Evolutionary conservation across 1,140 invertebrate genomes (phyloP), one percentile per base, ranked within the genome.

Genomic region (Pseudomyrmex gracilis): DNA sequence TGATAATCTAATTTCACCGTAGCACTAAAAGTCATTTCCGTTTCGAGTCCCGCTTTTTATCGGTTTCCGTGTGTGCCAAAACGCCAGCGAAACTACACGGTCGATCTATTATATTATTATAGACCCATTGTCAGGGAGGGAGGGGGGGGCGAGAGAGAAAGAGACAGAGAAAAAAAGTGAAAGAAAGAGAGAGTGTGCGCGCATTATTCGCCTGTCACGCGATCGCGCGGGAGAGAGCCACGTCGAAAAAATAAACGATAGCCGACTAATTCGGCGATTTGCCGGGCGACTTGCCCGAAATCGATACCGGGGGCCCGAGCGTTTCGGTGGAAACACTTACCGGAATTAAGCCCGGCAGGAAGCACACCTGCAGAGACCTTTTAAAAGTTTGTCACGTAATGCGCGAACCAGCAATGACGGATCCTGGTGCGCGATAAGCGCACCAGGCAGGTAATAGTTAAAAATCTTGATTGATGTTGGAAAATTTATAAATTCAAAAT

Each of bases 151-250:
- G 70, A 88, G 77, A 74, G 76, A 83, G 78, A 70, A 68, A 2
- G 10, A 2, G 12, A 7, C 2, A 34, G 24, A 17, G 63, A 34
- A 1, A 12, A 22, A 4, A 15, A 15, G 15, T 1, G 55, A 17
- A 17, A 12, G 17, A 0, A 12, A 1, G 34, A 34, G 34, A 17
- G 55, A 60, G 61, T 63, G 55, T 85, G 88, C 85, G 90, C 74
- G 86, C 84, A 90, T 91, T 92, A 90, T 90, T 85, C 88, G 88
- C 84, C 84, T 92, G 93, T 93, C 93, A 93, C 93, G 93, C 92
- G 90, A 93, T 80, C 88, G 73, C 88, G 73, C 80, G 76, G 89
- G 83, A 80, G 82, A 86, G 73, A 74, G 67, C 87, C 70, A 77
- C 73, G 61, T 77, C 61, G 71, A 85, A 57, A 83, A 74, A 84